phyloP scores from a whole-genome alignment of 23 tunicate genomes.

The Halocynthia aurantium region DNA sequence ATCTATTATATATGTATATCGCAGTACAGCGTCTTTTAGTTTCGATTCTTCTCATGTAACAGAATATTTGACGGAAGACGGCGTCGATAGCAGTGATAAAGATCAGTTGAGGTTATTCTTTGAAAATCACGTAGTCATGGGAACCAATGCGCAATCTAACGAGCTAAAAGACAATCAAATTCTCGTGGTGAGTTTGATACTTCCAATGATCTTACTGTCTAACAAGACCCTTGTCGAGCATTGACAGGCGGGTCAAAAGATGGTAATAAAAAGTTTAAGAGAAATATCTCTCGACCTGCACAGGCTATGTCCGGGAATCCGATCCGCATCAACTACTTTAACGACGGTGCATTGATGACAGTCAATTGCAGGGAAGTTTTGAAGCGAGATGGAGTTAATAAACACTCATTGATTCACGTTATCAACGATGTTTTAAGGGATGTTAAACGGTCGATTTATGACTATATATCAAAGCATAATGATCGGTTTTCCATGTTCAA shows the following conservation, averaged over 20 bases:
- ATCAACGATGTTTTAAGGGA: constrained; percentile 38
- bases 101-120: constrained; percentile 22
- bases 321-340: constrained; percentile 46
- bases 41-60: neutral
- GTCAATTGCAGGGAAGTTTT: constrained; percentile 52
- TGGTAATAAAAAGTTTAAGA: no score
- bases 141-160: constrained; percentile 17
- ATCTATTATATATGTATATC: no score
- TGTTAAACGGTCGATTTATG: constrained; percentile 25
- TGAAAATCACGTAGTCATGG: constrained; percentile 55
- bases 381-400: constrained; percentile 30
- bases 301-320: constrained; percentile 67
- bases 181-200: constrained; percentile 16
- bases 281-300: neutral
- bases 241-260: no score
- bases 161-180: constrained; percentile 35
- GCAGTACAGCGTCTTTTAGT: no score
- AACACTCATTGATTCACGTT: constrained; percentile 24
- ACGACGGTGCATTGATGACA: constrained; percentile 34
- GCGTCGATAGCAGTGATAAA: neutral
- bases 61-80: constrained; percentile 2
- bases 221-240: no score
- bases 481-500: constrained; percentile 32
- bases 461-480: constrained; percentile 5
- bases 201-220: no score